These are phyloP conservation scores for Heteromyza rotundicornis DNA, from an alignment of 2,888 invertebrate species.

Conservation along the genomic window DNA sequence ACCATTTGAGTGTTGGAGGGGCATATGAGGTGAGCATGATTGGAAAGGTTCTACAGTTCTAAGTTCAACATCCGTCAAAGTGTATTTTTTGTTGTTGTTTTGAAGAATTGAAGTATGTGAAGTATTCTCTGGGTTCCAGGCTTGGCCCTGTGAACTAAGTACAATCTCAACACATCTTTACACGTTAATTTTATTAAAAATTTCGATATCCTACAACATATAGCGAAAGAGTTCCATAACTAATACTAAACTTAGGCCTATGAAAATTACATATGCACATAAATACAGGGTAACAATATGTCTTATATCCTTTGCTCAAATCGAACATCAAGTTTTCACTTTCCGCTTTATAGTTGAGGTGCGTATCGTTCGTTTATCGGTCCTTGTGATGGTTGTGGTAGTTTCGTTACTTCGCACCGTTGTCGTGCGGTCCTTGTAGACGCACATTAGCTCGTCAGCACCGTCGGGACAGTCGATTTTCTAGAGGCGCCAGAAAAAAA, in stretches of 20 bases:
- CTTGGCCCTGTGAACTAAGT: no score
- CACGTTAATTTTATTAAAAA: constrained; percentile 1
- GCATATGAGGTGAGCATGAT: no score
- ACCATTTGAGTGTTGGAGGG: no score
- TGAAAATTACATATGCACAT: not conserved
- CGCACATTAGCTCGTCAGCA: constrained; percentile 71
- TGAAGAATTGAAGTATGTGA: no score
- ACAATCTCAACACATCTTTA: not conserved
- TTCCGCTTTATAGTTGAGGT: constrained; percentile 49
- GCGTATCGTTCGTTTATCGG: constrained; percentile 38
- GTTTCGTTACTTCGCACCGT: constrained; percentile 32
- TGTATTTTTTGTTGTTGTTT: no score
- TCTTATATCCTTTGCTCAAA: not conserved
- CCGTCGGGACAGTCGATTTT: constrained; percentile 68
- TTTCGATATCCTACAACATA: constrained; percentile 7
- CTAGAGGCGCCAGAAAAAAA: no score
- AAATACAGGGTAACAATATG: not conserved
- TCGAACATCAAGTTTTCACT: constrained; percentile 41
- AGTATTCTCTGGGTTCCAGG: no score
- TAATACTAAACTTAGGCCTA: no score
- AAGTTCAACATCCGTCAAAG: no score
- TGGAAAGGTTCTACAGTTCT: no score
- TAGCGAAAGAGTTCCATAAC: no score
- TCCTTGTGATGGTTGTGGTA: constrained; percentile 20
- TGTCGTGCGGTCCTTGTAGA: constrained; percentile 62